Base-by-base conservation (phyloP, 2,797 vertebrate genomes). In the Triplophysa bombifrons region DNA sequence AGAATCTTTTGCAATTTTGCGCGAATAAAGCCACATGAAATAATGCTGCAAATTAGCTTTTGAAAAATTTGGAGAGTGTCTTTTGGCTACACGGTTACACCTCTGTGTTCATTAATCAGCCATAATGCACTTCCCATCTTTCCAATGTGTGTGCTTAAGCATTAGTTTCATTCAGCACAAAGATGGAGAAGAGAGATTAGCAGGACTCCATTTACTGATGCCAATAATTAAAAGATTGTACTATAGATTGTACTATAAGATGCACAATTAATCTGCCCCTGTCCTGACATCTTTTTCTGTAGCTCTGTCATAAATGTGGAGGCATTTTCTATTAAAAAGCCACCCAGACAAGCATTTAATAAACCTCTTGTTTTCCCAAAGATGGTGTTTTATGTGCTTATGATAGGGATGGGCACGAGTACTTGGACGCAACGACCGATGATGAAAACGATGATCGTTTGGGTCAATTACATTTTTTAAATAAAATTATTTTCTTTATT, bases 211-310 rank as follows among this genome's bases (percentile, higher is more conserved):
- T 88, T 89, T 81, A 81, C 87, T 84, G 76, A 85, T 72, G 80
- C 82, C 77, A 80, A 71, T 87, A 87, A 90, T 91, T 71, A 85
- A 90, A 86, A 88, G 82, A 85, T 87, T 82, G 78, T 76, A 65
- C 76, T 81, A 71, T 50, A 48, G 80, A 88, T 63, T 63, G 16
- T 30, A 34, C 60, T 34, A 17, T 89, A 84, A 86, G 85, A 80
- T 69, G 83, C 84, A 78, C 84, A 85, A 87, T 86, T 75, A 70
- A 67, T 80, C 19, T 84, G 76, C 85, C 80, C 55, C 74, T 86
- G 69, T 80, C 76, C 27, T 69, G 16, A 71, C 11, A 10, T 20
- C 74, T 60, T 50, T 34, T 70, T 25, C 1, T 22, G 3, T 41
- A 76, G 69, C 74, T 50, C 61, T 61, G 20, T 10, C 10, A 11